Evolutionary conservation across 2,888 invertebrate species (phyloP).

Genomic region (Apamea epomidion): DNA sequence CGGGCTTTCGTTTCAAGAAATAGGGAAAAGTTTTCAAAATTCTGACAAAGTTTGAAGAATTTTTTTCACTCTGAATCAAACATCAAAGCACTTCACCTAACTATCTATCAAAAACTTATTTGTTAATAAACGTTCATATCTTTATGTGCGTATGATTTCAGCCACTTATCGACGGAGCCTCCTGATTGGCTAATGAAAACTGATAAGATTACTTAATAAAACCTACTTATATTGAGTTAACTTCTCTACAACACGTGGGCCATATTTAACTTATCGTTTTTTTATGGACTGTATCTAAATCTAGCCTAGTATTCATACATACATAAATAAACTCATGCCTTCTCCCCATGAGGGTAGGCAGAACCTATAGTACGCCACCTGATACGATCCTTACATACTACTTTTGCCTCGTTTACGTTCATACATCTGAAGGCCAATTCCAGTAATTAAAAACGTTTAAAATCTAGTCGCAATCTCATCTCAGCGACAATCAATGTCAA

Average conservation of each 20-base stretch:
- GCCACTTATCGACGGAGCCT: conserved; percentile 13
- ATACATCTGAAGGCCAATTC: too few relatives aligned
- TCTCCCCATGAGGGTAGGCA: too few relatives aligned
- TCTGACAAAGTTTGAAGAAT: neutral
- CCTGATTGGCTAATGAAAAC: conserved; percentile 52
- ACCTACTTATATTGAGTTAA: conserved; percentile 20
- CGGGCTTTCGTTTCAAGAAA: too few relatives aligned
- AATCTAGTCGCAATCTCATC: too few relatives aligned
- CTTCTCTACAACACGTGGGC: conserved; percentile 4
- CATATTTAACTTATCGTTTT: neutral
- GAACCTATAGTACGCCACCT: too few relatives aligned
- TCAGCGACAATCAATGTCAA: too few relatives aligned
- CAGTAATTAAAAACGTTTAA: too few relatives aligned
- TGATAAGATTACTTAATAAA: conserved; percentile 57
- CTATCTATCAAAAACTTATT: conserved; percentile 23
- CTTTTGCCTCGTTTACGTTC: too few relatives aligned
- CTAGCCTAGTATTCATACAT: too few relatives aligned
- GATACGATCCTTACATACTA: too few relatives aligned
- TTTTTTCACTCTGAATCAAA: neutral
- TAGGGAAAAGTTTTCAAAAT: neutral
- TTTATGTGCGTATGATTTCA: conserved; percentile 7
- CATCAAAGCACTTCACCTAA: neutral
- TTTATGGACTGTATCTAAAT: neutral
- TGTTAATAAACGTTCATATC: conserved; percentile 39
- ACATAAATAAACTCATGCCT: too few relatives aligned